Evolutionary conservation across 2,797 vertebrate species (phyloP), one percentile per base, ranked within the genome.

Genomic region (Pygocentrus nattereri): DNA sequence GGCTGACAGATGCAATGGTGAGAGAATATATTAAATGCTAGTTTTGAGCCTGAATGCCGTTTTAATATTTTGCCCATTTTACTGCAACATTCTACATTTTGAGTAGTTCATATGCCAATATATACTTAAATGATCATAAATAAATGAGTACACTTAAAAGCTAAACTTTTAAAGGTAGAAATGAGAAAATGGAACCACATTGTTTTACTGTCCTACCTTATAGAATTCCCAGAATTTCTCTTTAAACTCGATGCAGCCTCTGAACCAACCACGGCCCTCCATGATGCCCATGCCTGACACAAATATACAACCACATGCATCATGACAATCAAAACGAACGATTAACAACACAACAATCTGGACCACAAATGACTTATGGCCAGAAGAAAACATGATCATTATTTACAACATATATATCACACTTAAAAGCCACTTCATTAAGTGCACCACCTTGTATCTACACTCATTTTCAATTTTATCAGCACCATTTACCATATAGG

Each of bases 141-240:
- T 11, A 11, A 44, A n/a, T n/a, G 11, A 47, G n/a, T 8, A 52
- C 0, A 52, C 71, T 71, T 71, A 16, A 5, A n/a, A 77, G 49
- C 50, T 34, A 67, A 58, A 7, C 68, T 23, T 25, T 27, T 25
- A 3, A 65, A 23, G 19, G n/a, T 5, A 38, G n/a, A 67, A 18
- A 52, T 18, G 2, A 34, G 15, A 27, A 59, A 10, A 15, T 64
- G 16, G n/a, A 19, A 34, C 6, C 34, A 34, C 34, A 34, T 4
- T 38, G 11, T 18, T 3, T 27, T 27, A 41, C 38, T 41, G 38
- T 3, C 56, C 19, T 88, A 95, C 97, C 96, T 96, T 98, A 78
- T 97, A 97, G 61, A 98, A 95, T 47, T 98, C 97, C 97, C 96
- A 98, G 81, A 99, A 99, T 83, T 98, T 99, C 62, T 91, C 91